Conservation (phyloP, 1,140 invertebrate species). For the Drosophila tropicalis region DNA sequence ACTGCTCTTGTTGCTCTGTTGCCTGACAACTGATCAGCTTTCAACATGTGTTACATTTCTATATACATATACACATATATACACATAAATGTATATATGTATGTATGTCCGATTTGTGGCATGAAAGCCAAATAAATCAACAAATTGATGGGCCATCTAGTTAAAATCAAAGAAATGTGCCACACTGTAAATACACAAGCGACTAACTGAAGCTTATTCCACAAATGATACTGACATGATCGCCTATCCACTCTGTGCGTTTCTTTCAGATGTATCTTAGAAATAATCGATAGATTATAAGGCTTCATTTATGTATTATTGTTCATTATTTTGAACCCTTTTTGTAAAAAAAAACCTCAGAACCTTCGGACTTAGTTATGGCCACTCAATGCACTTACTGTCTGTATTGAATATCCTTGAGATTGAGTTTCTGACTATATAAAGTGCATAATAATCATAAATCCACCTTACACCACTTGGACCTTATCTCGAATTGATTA, state of each 20-base stretch:
- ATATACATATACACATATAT: not conserved
- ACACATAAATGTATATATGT: not conserved
- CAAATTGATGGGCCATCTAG: not conserved
- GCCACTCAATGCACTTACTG: not conserved
- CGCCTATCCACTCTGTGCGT: too few relatives aligned
- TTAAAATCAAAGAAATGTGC: not conserved
- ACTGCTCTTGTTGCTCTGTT: not conserved
- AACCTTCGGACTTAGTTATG: too few relatives aligned
- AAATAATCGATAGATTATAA: too few relatives aligned
- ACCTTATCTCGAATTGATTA: not conserved
- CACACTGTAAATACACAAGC: too few relatives aligned
- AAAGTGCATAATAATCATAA: not conserved
- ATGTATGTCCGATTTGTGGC: slow-evolving; percentile 21
- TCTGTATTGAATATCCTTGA: not conserved
- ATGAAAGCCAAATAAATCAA: slow-evolving; percentile 8
- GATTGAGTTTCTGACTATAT: not conserved
- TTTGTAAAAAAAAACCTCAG: too few relatives aligned
- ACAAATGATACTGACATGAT: too few relatives aligned
- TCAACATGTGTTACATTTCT: slow-evolving; percentile 26
- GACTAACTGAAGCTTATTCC: too few relatives aligned
- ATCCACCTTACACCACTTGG: not conserved
- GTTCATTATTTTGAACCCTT: too few relatives aligned
- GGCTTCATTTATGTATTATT: too few relatives aligned
- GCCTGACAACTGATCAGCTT: slow-evolving; percentile 12
- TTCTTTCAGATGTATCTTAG: too few relatives aligned